Evolutionary conservation across 2,113 vertebrate genomes (phyloP), one percentile per base, ranked within the genome.

Genomic region (Xiphorhynchus elegans): DNA sequence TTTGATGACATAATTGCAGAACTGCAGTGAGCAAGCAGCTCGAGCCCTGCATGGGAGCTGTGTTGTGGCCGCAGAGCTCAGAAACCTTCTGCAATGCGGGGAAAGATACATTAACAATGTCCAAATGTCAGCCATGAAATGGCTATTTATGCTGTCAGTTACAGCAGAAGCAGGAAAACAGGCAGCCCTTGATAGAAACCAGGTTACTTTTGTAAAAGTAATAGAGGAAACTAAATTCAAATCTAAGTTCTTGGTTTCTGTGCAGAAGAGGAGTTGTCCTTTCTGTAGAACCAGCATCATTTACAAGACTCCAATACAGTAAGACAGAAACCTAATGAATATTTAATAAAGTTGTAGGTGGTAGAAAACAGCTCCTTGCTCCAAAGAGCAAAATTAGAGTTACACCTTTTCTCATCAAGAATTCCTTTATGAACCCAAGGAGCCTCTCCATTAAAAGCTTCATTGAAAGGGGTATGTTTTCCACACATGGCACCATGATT

Each of bases 341-440:
- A 60, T 91, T 86, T 93, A 79, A 94, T 89, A 49, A 94, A 95
- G 60, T 17, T 76, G 47, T 58, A 80, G 86, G 81, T 79, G 87
- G 69, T 25, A 73, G 62, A 91, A 92, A 95, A 79, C 39, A 47
- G n/a, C 19, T 91, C 87, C 75, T 82, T 83, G 56, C 42, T 92
- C 39, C 79, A 56, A 87, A 67, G 55, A 87, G 52, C 26, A 77
- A 73, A 72, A 50, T 46, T 17, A n/a, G 28, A 87, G 17, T 53
- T 62, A 13, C 6, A 63, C 2, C 25, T 60, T 58, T 67, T 53
- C 31, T 59, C 6, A 0, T 70, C 11, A n/a, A 59, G 17, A 84
- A 84, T 33, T 50, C n/a, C 35, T 21, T 55, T 4, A 3, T 6
- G 20, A 93, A 55, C 17, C 5, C 46, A 55, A 74, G 35, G 29